Conservation (phyloP, 2,797 vertebrate species). For the Spheniscus humboldti region DNA sequence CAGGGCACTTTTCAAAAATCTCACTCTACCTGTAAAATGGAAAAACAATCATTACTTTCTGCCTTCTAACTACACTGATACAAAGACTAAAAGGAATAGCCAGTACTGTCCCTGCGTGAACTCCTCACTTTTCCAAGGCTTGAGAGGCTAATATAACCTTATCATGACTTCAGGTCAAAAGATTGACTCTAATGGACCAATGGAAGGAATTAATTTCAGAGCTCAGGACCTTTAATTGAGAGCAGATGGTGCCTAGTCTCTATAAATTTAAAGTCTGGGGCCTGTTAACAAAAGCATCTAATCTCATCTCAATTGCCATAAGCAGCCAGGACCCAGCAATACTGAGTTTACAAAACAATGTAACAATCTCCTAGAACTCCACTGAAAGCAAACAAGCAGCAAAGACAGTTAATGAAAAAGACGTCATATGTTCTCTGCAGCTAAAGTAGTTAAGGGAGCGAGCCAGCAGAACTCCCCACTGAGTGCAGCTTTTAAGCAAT, state of each 20-base stretch:
- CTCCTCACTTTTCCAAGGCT: constrained; percentile 22
- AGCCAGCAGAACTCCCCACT: constrained; percentile 17
- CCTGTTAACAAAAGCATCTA: constrained; percentile 54
- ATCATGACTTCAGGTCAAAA: constrained; percentile 49
- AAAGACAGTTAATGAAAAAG: constrained; percentile 48
- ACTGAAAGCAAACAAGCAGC: constrained; percentile 46
- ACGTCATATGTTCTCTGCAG: constrained; percentile 33
- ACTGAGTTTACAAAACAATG: constrained; percentile 53
- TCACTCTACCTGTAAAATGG: constrained; percentile 8
- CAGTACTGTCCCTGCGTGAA: background rate
- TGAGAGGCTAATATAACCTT: constrained; percentile 33
- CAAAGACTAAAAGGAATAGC: constrained; percentile 4
- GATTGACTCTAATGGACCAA: constrained; percentile 60
- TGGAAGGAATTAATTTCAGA: constrained; percentile 61
- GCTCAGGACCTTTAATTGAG: constrained; percentile 58
- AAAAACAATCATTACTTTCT: constrained; percentile 20
- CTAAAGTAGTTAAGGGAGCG: background rate
- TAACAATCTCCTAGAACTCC: constrained; percentile 23
- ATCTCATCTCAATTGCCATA: constrained; percentile 60
- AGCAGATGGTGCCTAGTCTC: constrained; percentile 57
- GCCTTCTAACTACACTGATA: background rate
- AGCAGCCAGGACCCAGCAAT: constrained; percentile 51
- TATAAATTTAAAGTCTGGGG: constrained; percentile 58
- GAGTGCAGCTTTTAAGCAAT: constrained; percentile 39
- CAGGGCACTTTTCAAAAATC: background rate